phyloP scores from a whole-genome alignment of 2,888 invertebrate genomes.

The Ischnus inquisitorius region DNA sequence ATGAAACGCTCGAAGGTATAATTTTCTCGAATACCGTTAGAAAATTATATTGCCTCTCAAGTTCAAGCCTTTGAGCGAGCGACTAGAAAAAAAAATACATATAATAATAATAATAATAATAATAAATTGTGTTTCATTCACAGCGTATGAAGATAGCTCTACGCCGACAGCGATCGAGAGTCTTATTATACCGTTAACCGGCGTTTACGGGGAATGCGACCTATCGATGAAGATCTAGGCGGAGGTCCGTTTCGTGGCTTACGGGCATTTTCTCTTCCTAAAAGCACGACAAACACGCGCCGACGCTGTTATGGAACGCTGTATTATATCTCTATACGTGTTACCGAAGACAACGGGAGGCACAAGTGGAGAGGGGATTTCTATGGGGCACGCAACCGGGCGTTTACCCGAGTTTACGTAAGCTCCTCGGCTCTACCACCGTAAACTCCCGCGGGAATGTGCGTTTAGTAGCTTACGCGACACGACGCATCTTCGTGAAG shows the following conservation, averaged over 20 bases:
- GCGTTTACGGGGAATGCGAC: background rate
- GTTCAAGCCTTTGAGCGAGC: background rate
- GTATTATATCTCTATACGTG: constrained; percentile 29
- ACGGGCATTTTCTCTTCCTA: constrained; percentile 63
- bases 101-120: too few species aligned
- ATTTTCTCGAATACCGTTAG: constrained; percentile 1
- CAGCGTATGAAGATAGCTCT: background rate
- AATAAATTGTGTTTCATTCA: background rate
- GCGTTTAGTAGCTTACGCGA: constrained; percentile 31
- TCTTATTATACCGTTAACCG: constrained; percentile 35
- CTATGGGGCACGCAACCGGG: constrained; percentile 56
- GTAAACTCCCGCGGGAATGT: constrained; percentile 35
- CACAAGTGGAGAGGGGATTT: constrained; percentile 15
- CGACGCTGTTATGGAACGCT: constrained; percentile 21
- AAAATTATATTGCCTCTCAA: background rate
- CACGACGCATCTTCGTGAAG: constrained; percentile 9
- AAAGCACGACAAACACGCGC: constrained; percentile 57
- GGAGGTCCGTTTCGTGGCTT: constrained; percentile 18
- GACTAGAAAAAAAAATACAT: background rate
- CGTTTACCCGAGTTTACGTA: constrained; percentile 63
- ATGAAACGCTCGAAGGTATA: background rate
- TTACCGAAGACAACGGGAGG: constrained; percentile 37
- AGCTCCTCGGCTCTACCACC: constrained; percentile 23
- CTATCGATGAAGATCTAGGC: constrained; percentile 26
- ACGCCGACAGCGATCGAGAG: constrained; percentile 14